Evolutionary conservation across 2,113 vertebrate genomes (phyloP).

Genomic region (Antechinus stuartii): DNA sequence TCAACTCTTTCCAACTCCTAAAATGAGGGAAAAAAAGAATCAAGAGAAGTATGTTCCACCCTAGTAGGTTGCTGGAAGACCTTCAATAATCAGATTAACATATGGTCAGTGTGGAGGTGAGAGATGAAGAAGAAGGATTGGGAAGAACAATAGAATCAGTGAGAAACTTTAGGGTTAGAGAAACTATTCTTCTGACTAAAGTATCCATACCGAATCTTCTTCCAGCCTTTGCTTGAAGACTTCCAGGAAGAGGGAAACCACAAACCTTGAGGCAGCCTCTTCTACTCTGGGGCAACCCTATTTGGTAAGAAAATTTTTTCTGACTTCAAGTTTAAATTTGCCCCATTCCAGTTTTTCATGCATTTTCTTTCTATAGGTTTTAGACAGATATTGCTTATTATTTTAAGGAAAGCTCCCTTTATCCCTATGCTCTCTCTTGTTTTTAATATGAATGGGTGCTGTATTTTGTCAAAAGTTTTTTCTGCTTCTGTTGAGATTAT

Average conservation of each 20-base stretch:
- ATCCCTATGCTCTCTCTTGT: too few relatives aligned
- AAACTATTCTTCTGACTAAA: not conserved
- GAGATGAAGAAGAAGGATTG: not conserved
- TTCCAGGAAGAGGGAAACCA: not conserved
- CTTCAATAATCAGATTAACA: not conserved
- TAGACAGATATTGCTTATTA: too few relatives aligned
- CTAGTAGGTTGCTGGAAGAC: not conserved
- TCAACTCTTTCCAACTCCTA: not conserved
- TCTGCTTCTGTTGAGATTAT: too few relatives aligned
- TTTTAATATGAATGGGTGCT: too few relatives aligned
- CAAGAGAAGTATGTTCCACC: not conserved
- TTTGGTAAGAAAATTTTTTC: not conserved
- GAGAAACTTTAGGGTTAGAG: not conserved
- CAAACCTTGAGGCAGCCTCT: not conserved
- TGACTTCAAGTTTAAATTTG: not conserved
- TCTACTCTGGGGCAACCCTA: not conserved
- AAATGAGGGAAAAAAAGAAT: not conserved
- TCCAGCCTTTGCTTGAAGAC: not conserved
- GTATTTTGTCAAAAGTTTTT: too few relatives aligned
- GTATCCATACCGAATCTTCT: not conserved
- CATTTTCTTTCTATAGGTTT: not conserved
- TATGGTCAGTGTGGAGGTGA: not conserved
- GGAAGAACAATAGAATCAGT: not conserved
- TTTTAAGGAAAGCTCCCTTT: too few relatives aligned
- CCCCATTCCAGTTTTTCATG: not conserved